phyloP scores from a whole-genome alignment of 2,888 invertebrate species.

The Gymnoscelis rufifasciata region DNA sequence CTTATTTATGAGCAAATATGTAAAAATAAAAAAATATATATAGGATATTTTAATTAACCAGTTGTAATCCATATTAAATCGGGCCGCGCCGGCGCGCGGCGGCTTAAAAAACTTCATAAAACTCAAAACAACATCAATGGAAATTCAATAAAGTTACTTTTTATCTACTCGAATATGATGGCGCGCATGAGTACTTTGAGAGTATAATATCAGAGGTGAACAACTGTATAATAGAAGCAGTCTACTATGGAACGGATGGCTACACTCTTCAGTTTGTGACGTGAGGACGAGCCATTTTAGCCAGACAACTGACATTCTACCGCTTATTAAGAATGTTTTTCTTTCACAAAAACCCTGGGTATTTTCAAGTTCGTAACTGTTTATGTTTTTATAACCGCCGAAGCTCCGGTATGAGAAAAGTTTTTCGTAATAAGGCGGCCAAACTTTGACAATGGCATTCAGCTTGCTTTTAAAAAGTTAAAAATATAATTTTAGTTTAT shows the following conservation, averaged over 20 bases:
- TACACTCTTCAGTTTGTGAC: conserved; percentile 45
- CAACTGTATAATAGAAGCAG: conserved; percentile 10
- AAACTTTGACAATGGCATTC: conserved; percentile 27
- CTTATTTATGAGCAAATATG: too few relatives aligned
- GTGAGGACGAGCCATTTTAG: conserved; percentile 49
- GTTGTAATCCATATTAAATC: too few relatives aligned
- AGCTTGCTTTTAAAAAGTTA: conserved; percentile 13
- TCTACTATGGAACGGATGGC: conserved; percentile 13
- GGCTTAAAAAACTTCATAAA: too few relatives aligned
- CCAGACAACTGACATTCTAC: conserved; percentile 47
- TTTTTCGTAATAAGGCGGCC: conserved; percentile 29
- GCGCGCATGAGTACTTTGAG: not conserved
- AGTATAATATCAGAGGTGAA: not conserved
- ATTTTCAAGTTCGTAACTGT: conserved; percentile 45
- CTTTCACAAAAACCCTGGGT: conserved; percentile 46
- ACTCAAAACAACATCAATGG: too few relatives aligned
- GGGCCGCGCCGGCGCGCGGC: too few relatives aligned
- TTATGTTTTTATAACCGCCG: conserved; percentile 37
- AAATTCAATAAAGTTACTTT: too few relatives aligned
- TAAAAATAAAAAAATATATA: too few relatives aligned
- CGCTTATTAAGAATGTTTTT: conserved; percentile 54
- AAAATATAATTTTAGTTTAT: conserved; percentile 25
- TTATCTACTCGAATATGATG: too few relatives aligned
- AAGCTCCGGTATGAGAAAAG: conserved; percentile 40
- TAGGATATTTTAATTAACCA: too few relatives aligned